Percentiles rank a stretch among this genome's conserved stretches.
phyloP scores from a whole-genome alignment of 2,797 vertebrate genomes.

The Rousettus madagascariensis region DNA sequence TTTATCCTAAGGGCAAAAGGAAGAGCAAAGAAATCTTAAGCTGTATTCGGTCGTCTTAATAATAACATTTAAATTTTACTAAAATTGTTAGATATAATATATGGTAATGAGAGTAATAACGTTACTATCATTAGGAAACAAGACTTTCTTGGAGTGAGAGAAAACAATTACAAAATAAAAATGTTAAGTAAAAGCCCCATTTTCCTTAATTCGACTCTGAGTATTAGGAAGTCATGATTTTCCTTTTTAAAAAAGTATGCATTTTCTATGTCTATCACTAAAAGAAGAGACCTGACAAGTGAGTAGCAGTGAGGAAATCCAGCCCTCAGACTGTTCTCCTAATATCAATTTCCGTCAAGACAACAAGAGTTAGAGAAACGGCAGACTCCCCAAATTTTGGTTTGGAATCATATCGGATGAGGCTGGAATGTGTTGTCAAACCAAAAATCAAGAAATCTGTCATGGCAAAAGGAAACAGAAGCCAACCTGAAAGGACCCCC shows the following conservation, averaged over 20 bases:
- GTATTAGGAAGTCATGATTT: background rate
- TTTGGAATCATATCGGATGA: background rate
- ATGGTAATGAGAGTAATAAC: background rate
- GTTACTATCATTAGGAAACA: background rate
- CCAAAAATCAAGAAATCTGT: background rate
- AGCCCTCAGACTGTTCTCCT: background rate
- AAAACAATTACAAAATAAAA: conserved; percentile 35
- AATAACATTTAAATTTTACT: background rate
- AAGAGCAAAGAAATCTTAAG: conserved; percentile 22
- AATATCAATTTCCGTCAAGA: background rate
- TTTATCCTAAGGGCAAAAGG: conserved; percentile 11
- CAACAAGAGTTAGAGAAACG: conserved; percentile 34
- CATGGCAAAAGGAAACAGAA: conserved; percentile 17
- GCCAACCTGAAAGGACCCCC: background rate
- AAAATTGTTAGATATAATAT: background rate
- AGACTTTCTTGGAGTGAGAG: conserved; percentile 1
- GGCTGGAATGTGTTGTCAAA: conserved; percentile 9
- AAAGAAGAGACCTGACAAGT: background rate
- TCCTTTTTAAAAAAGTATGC: background rate
- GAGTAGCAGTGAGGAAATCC: background rate
- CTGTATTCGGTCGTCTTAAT: background rate
- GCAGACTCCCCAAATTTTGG: background rate
- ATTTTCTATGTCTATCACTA: conserved; percentile 14
- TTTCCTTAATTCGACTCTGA: conserved; percentile 37
- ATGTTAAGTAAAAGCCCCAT: conserved; percentile 2